Evolutionary conservation across 2,113 vertebrate genomes (phyloP).

Genomic region (Anthoscopus minutus): DNA sequence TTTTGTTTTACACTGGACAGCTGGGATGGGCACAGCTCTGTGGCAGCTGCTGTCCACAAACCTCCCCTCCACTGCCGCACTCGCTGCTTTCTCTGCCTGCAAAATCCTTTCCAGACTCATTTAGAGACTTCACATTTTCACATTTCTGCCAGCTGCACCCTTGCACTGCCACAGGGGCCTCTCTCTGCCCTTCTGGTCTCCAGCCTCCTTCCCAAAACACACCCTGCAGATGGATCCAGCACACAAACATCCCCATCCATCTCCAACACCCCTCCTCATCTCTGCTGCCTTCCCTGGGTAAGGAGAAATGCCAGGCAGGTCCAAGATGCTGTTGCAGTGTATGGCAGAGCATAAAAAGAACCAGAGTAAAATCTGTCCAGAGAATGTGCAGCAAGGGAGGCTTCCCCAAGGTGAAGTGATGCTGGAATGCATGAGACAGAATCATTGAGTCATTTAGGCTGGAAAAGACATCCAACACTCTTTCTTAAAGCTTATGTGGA

Average conservation of each 20-base stretch:
- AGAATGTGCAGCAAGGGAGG: neutral
- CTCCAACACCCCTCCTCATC: neutral
- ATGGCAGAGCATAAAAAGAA: neutral
- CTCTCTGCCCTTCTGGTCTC: neutral
- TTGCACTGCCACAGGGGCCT: neutral
- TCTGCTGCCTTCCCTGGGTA: neutral
- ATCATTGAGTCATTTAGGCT: neutral
- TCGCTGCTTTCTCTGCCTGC: neutral
- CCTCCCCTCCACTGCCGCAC: accelerated
- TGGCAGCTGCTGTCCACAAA: neutral
- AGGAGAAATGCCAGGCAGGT: neutral
- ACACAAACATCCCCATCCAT: neutral
- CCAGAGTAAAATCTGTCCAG: neutral
- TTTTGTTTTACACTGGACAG: neutral
- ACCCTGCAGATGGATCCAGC: neutral
- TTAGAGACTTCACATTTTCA: neutral
- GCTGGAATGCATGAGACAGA: neutral
- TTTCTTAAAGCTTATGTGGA: neutral
- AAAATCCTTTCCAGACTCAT: neutral
- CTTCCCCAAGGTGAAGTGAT: neutral
- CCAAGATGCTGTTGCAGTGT: neutral
- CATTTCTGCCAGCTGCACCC: neutral
- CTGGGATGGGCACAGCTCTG: neutral
- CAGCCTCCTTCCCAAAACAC: neutral
- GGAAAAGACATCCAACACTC: neutral